Evolutionary conservation across 2,797 vertebrate species (phyloP).

Genomic region (Scolopax rusticola): DNA sequence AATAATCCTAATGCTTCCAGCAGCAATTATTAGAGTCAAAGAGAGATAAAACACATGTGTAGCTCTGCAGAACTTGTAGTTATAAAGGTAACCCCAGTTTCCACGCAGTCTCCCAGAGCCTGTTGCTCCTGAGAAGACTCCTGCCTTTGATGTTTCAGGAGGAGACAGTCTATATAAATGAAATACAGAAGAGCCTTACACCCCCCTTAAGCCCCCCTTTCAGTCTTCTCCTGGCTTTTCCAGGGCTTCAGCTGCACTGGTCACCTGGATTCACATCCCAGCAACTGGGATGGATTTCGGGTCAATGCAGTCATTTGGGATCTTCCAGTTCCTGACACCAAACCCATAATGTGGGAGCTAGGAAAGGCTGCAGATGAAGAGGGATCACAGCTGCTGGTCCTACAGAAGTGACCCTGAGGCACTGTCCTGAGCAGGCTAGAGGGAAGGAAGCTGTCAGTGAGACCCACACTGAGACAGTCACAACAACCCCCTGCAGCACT

Average conservation of each 20-base stretch:
- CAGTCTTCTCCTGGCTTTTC: background rate
- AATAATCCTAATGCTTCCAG: background rate
- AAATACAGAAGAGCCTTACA: background rate
- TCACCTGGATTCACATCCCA: background rate
- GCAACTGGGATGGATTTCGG: background rate
- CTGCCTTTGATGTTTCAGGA: background rate
- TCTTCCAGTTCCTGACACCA: background rate
- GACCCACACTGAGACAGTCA: background rate
- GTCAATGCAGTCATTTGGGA: fast-evolving
- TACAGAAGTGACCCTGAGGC: background rate
- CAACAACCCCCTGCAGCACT: too few relatives aligned
- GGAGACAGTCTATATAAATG: fast-evolving
- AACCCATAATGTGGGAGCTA: background rate
- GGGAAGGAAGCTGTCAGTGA: background rate
- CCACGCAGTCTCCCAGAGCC: background rate
- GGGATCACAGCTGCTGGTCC: background rate
- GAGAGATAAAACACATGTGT: background rate
- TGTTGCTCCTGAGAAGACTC: background rate
- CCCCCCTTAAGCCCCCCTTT: too few relatives aligned
- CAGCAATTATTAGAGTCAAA: background rate
- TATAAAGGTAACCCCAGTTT: background rate
- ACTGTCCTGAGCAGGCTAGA: fast-evolving
- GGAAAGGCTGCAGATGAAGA: background rate
- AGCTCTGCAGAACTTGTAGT: background rate
- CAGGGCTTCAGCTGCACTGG: too few relatives aligned